A percentile compares a stretch with the other conserved stretches of the same genome.
These are phyloP conservation scores for Chaitophorus viminalis DNA, from an alignment of 2,888 invertebrate genomes.

Conservation along the genomic window DNA sequence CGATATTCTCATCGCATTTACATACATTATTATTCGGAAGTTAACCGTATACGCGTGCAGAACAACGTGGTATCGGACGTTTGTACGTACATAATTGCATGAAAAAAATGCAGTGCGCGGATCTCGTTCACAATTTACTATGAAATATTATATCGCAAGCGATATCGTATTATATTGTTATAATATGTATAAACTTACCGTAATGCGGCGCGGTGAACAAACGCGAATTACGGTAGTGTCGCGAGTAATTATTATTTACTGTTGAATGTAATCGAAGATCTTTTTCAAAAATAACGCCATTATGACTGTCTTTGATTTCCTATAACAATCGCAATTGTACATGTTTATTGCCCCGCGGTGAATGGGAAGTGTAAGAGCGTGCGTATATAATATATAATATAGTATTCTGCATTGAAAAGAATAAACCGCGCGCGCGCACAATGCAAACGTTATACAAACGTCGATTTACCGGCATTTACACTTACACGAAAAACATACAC, in stretches of 20 bases:
- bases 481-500: not conserved
- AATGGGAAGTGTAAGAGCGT: not conserved
- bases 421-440: constrained; percentile 6
- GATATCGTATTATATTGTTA: no score
- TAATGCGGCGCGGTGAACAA: not conserved
- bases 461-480: constrained; percentile 4
- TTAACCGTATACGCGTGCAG: no score
- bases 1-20: no score
- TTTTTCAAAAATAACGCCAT: not conserved
- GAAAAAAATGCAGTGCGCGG: no score
- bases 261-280: constrained; percentile 12
- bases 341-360: constrained; percentile 15
- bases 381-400: no score
- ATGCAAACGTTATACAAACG: constrained; percentile 34
- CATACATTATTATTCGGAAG: no score
- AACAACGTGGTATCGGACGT: no score
- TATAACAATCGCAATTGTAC: constrained; percentile 42
- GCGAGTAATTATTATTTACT: not conserved
- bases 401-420: constrained; percentile 49
- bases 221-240: not conserved
- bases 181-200: no score
- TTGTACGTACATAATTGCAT: no score
- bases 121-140: no score
- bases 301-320: constrained; percentile 3
- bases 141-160: no score